Base-by-base conservation (phyloP, 2,113 vertebrate species). In the Ramphastos sulfuratus region DNA sequence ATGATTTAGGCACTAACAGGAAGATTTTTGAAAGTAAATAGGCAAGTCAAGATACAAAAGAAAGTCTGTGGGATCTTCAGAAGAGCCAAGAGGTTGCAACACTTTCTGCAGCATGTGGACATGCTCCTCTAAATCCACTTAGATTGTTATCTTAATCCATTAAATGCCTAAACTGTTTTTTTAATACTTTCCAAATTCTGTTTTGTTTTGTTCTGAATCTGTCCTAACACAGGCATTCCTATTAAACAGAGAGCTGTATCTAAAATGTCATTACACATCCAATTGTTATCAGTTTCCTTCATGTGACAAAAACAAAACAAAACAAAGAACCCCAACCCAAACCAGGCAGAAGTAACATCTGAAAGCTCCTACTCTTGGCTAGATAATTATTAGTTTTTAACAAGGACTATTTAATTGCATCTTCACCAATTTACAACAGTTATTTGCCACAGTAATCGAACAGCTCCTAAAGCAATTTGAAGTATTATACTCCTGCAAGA, bases 381-480 rank as follows among this genome's bases (percentile, higher is more conserved):
- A 84, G 50, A 56, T 84, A 58, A 77, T 82, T 85, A 89, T 69
- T 75, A 87, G 75, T 87, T 91, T 91, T 94, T 86, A 83, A 95
- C 55, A 37, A 73, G 77, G 39, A 66, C 39, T 66, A 60, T 67
- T 93, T 88, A 89, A 90, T 92, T 92, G 59, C 59, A 52, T 88
- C 69, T 87, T 89, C 77, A 67, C 31, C 77, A 69, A 85, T 88
- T 92, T 87, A 63, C 59, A 87, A 56, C 72, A 73, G 55, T 82
- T 92, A 92, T 79, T 73, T 17, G 65, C 65, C 56, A 63, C 81
- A 75, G 79, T 71, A 91, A 95, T 92, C 88, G 89, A 87, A 61
- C 54, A 90, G 79, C 60, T 85, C 81, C 92, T 93, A 81, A 90
- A 91, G 89, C 72, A 75, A 78, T 85, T 85, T 87, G 79, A 96